Evolutionary conservation across 2,113 vertebrate genomes (phyloP), one percentile per base, ranked within the genome.

Genomic region (Callospermophilus lateralis): DNA sequence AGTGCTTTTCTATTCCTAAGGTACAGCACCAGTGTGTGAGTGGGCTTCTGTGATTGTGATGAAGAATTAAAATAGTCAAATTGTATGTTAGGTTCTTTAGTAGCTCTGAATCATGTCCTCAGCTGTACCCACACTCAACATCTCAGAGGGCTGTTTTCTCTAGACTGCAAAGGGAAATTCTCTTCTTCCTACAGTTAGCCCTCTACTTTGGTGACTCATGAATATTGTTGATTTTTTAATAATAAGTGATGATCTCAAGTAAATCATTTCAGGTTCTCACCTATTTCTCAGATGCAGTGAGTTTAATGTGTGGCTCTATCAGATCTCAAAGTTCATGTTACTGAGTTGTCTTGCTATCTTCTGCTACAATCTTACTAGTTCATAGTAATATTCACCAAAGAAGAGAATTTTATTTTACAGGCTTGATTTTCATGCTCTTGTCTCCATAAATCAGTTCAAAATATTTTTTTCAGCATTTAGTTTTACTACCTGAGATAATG

Each of bases 1-100:
- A 39, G 68, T 11, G 42, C 4, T 63, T 68, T 55, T 90, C n/a
- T 19, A 34, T 45, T 22, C n/a, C 58, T 73, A 3, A 42, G 10
- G 1, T 16, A 9, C 20, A 28, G 74, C 73, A 3, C n/a, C 26
- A 6, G 6, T 10, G 4, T 1, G 19, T 32, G n/a, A 22, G 4
- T 2, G 8, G 19, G 2, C 63, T 65, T 11, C 63, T 65, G 63
- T 32, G 65, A 67, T 6, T 32, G 11, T 32, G 65, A 32, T 32
- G 28, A 67, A 15, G 5, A 26, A 67, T 32, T 11, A 32, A 45
- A 30, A 67, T 12, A 32, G 30, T 9, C 65, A 67, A 32, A 67
- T 67, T 67, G 30, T 67, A 32, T 67, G 28, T 6, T 30, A 63
- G 30, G 65, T 32, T 34, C 55, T 70, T 79, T 8, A 26, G 45